Evolutionary conservation across 2,797 vertebrate species (phyloP), one percentile per base, ranked within the genome.

Genomic region (Clarias pachynema): DNA sequence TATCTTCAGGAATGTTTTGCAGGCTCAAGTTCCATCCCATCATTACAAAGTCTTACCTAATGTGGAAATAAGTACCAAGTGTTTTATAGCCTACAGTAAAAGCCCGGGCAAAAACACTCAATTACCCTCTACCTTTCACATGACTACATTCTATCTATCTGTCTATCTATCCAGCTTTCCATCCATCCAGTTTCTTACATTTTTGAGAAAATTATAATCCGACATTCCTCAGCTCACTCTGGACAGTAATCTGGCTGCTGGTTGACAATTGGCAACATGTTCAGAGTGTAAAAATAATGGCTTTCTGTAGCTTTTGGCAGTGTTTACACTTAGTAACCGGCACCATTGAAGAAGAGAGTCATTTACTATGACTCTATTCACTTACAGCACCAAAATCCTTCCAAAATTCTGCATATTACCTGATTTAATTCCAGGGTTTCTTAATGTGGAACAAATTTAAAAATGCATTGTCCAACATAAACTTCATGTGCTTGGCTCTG

Each of bases 21-120:
- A 15, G n/a, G 60, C 60, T 81, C 29, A 81, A 81, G 56, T 81
- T 57, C 16, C 20, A 81, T 57, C 29, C 81, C 69, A 65, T 60
- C 79, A 9, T 73, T 77, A 78, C 79, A 69, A 78, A 63, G 60
- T 56, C 82, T 56, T 59, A n/a, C 79, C 70, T 40, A 81, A 80
- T 69, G 72, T 80, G 18, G 20, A 78, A 78, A 60, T 37, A 22
- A 60, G 7, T 34, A 29, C 16, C 34, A 31, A 60, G 5, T 24
- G 20, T 60, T 60, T 78, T 78, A 60, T 78, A 78, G 56, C 12
- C 56, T 60, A 60, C 12, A 24, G 26, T 31, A 31, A 57, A 20
- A 31, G 53, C 29, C 5, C 20, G 15, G 7, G 8, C 7, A 56
- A 34, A 57, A 77, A 59, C 59, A 34, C 31, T 24, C 15, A 12